phyloP scores from a whole-genome alignment of 2,113 vertebrate genomes.

The Gambusia affinis region DNA sequence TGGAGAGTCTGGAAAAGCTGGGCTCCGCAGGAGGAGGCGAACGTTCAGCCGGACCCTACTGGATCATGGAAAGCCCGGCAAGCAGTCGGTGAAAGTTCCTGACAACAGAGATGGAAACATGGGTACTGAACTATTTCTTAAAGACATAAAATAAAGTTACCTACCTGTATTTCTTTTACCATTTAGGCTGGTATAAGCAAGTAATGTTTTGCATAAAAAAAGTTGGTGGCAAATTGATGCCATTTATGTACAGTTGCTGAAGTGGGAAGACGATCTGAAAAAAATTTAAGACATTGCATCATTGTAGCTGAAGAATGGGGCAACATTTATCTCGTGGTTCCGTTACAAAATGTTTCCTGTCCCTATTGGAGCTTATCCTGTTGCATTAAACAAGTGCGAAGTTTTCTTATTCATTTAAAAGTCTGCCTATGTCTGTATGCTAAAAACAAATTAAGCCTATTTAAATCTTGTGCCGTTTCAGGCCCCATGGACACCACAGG shows the following conservation, averaged over 20 bases:
- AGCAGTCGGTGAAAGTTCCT: constrained; percentile 58
- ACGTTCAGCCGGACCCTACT: constrained; percentile 81
- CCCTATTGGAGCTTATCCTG: background rate
- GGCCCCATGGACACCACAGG: constrained; percentile 60
- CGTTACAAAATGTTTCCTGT: constrained; percentile 18
- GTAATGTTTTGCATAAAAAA: background rate
- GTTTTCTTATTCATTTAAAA: background rate
- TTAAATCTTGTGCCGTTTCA: constrained; percentile 43
- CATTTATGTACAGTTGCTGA: background rate
- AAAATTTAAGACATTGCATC: background rate
- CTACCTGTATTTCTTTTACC: background rate
- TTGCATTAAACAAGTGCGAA: background rate
- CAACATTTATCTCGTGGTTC: background rate
- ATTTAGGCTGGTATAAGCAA: background rate
- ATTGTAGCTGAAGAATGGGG: background rate
- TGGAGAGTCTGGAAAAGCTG: constrained; percentile 84
- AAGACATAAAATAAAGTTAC: background rate
- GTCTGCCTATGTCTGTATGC: background rate
- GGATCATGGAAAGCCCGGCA: constrained; percentile 81
- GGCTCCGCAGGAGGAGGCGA: constrained; percentile 84
- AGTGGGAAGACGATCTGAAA: background rate
- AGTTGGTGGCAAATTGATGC: background rate
- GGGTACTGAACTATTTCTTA: constrained; percentile 49
- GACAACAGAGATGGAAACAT: constrained; percentile 65
- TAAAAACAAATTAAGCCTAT: background rate